These are phyloP conservation scores for Protonibea diacanthus DNA, from an alignment of 2,797 vertebrate genomes.

Conservation along the genomic window DNA sequence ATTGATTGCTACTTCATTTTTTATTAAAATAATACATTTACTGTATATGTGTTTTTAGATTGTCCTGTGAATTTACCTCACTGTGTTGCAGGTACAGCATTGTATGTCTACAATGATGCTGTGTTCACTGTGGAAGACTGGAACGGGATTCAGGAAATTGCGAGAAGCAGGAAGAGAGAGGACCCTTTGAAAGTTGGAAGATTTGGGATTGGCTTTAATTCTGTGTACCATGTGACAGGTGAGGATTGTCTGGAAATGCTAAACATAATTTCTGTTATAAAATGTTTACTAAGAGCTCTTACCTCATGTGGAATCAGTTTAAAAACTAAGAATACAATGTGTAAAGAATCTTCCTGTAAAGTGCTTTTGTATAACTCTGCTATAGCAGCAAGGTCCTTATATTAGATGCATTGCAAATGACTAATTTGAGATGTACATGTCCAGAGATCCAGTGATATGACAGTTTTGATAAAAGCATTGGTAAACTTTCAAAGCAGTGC, in stretches of 20 bases:
- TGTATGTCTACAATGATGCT: slow-evolving; percentile 97
- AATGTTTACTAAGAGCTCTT: slow-evolving; percentile 1
- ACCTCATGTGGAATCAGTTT: not conserved
- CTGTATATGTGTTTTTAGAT: not conserved
- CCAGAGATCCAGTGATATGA: not conserved
- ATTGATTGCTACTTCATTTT: no score
- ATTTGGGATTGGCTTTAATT: slow-evolving; percentile 99
- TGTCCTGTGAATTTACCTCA: not conserved
- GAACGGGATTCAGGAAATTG: slow-evolving; percentile 99
- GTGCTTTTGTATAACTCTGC: not conserved
- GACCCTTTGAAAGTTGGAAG: slow-evolving; percentile 98
- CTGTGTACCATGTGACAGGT: slow-evolving; percentile 99
- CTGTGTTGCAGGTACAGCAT: slow-evolving; percentile 87
- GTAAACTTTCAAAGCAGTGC: not conserved
- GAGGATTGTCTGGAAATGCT: slow-evolving; percentile 19
- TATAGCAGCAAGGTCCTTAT: not conserved
- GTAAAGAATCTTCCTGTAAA: not conserved
- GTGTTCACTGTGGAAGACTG: slow-evolving; percentile 95
- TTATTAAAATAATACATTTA: slow-evolving; percentile 7
- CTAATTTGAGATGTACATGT: not conserved
- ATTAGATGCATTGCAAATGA: not conserved
- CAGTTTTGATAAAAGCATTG: not conserved
- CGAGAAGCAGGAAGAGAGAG: slow-evolving; percentile 97
- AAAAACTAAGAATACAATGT: not conserved
- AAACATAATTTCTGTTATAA: not conserved